A percentile compares a stretch with the other conserved stretches of the same genome.
Conservation (phyloP, 2,888 invertebrate species). For the Acrocyrtus sp. region DNA sequence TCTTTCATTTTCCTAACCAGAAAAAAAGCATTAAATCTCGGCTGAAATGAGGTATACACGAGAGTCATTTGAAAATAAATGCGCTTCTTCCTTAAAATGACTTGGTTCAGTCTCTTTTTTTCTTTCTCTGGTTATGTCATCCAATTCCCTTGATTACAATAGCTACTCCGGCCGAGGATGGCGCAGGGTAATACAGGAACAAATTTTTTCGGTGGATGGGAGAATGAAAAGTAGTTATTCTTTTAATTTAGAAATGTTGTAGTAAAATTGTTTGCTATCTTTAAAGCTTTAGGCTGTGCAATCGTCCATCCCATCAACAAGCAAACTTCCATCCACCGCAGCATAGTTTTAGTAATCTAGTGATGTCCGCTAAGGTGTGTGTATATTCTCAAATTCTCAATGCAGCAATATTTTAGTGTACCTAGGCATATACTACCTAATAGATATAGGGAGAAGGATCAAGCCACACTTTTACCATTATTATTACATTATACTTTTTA, state of each 20-base stretch:
- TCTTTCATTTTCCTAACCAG: slow-evolving; percentile 43
- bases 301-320: too few species aligned
- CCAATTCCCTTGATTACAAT: slow-evolving; percentile 40
- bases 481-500: too few species aligned
- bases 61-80: slow-evolving; percentile 38
- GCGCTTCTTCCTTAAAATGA: slow-evolving; percentile 30
- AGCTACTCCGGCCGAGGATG: slow-evolving; percentile 10
- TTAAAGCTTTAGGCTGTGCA: background rate
- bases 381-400: too few species aligned
- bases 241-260: slow-evolving; percentile 19
- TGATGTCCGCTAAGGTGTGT: too few species aligned
- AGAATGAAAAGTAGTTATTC: slow-evolving; percentile 9
- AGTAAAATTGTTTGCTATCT: slow-evolving; percentile 30
- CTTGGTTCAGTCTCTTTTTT: slow-evolving; percentile 7
- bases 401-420: too few species aligned
- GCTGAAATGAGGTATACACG: slow-evolving; percentile 42
- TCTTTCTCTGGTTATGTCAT: slow-evolving; percentile 7
- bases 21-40: slow-evolving; percentile 48
- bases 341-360: too few species aligned
- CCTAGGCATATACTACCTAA: too few species aligned
- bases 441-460: too few species aligned
- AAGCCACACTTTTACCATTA: too few species aligned
- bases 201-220: background rate
- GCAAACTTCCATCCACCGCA: too few species aligned
- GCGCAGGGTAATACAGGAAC: slow-evolving; percentile 1